These are phyloP conservation scores for Lepidonotus clava DNA, from an alignment of 2,888 invertebrate genomes.

Conservation along the genomic window DNA sequence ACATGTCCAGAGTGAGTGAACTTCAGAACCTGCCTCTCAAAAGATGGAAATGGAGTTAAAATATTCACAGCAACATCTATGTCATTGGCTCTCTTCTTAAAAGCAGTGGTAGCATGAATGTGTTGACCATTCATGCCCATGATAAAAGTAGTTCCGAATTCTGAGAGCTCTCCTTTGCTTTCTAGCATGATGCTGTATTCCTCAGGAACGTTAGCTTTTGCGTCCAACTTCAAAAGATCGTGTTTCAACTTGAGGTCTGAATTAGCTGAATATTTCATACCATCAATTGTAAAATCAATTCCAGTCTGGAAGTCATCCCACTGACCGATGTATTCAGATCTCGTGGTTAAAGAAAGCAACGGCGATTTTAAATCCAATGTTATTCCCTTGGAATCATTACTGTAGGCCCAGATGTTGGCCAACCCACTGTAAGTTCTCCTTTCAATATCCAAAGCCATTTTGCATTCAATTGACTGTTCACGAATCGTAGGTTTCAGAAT, in stretches of 20 bases:
- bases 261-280: neutral
- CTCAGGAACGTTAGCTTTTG: neutral
- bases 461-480: no score
- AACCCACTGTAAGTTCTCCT: no score
- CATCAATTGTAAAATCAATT: neutral
- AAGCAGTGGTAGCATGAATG: neutral
- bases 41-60: conserved; percentile 50
- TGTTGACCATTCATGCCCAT: neutral
- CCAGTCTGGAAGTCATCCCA: neutral
- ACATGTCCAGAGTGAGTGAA: conserved; percentile 57
- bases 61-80: neutral
- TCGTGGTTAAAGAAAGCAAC: neutral
- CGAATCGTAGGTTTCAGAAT: no score
- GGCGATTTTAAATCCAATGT: neutral
- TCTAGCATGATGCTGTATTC: neutral
- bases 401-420: no score
- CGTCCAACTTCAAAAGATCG: neutral
- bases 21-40: conserved; percentile 32
- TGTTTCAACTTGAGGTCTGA: neutral
- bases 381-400: no score
- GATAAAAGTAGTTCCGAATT: neutral
- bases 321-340: neutral
- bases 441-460: no score
- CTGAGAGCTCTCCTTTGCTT: neutral
- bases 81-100: neutral